These are phyloP conservation scores for Sympetrum striolatum DNA, from an alignment of 2,888 invertebrate species.

Conservation along the genomic window DNA sequence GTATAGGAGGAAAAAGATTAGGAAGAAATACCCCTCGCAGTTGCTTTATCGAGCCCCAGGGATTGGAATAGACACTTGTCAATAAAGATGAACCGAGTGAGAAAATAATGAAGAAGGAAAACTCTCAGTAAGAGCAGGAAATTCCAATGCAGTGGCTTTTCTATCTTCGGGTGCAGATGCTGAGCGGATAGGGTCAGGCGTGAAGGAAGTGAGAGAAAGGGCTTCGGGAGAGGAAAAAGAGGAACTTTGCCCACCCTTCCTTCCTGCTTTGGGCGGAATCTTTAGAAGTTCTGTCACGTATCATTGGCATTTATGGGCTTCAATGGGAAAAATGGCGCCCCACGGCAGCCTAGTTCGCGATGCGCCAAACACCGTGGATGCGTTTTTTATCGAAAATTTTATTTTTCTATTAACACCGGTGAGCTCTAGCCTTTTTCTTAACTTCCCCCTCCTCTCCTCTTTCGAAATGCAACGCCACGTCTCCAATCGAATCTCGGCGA, in stretches of 20 bases:
- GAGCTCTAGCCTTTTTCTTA: neutral
- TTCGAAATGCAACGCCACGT: neutral
- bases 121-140: neutral
- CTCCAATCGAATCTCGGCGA: neutral
- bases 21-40: neutral
- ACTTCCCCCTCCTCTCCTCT: neutral
- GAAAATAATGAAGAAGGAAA: neutral
- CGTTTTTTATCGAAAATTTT: neutral
- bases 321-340: neutral
- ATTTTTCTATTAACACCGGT: conserved; percentile 18
- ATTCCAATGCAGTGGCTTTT: too few species aligned
- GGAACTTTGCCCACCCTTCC: neutral
- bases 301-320: conserved; percentile 37
- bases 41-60: neutral
- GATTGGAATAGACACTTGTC: neutral
- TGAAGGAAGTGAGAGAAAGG: neutral
- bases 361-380: neutral
- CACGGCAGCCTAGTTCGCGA: neutral
- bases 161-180: neutral
- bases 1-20: too few species aligned
- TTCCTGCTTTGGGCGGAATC: neutral
- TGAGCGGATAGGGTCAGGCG: neutral
- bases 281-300: conserved; percentile 27
- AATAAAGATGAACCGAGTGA: neutral
- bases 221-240: neutral